Percentiles rank a stretch among this genome's conserved stretches.
These are phyloP conservation scores for Agrypnus murinus DNA, from an alignment of 2,888 invertebrate genomes.

Conservation along the genomic window DNA sequence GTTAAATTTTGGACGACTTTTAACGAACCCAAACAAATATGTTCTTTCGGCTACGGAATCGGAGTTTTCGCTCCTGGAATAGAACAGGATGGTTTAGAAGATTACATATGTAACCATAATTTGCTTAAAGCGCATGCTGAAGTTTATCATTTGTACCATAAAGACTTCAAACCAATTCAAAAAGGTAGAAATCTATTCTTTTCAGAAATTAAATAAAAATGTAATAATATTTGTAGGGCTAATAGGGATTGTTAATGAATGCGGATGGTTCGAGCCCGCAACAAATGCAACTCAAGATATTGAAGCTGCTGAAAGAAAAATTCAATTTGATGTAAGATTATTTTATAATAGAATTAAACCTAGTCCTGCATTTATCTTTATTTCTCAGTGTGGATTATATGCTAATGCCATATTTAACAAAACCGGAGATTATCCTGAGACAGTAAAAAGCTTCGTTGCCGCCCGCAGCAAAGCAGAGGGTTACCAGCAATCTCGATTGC, in stretches of 20 bases:
- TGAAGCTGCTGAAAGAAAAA: slow-evolving; percentile 71
- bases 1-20: slow-evolving; percentile 55
- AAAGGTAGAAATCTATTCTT: slow-evolving; percentile 18
- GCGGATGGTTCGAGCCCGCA: slow-evolving; percentile 71
- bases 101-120: slow-evolving; percentile 42
- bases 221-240: slow-evolving; percentile 54
- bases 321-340: slow-evolving; percentile 49
- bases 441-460: slow-evolving; percentile 74
- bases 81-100: slow-evolving; percentile 31
- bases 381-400: slow-evolving; percentile 72
- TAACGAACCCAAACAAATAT: slow-evolving; percentile 55
- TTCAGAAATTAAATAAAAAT: background rate
- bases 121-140: slow-evolving; percentile 38
- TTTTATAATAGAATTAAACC: background rate
- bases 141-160: slow-evolving; percentile 49
- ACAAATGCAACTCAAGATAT: slow-evolving; percentile 69
- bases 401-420: slow-evolving; percentile 74
- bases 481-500: slow-evolving; percentile 74
- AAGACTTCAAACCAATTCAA: slow-evolving; percentile 63
- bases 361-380: too few relatives aligned
- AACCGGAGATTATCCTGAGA: slow-evolving; percentile 75
- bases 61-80: slow-evolving; percentile 35
- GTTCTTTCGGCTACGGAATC: slow-evolving; percentile 43
- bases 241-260: slow-evolving; percentile 71
- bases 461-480: slow-evolving; percentile 74